These are phyloP conservation scores for Amphiduros pacificus DNA, from an alignment of 2,888 invertebrate genomes.

Conservation along the genomic window DNA sequence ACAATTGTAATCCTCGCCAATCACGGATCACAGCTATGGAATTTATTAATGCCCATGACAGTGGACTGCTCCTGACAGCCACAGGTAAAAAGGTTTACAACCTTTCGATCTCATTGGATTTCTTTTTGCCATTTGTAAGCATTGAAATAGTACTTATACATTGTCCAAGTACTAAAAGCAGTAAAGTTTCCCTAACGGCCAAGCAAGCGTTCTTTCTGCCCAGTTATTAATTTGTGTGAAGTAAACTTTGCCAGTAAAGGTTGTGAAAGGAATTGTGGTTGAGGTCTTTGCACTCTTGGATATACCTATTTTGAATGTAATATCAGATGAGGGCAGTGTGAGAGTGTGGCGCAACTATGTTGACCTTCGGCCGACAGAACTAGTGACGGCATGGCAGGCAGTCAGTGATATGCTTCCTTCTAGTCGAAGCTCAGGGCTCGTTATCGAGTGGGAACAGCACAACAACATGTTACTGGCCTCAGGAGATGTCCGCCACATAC, in stretches of 20 bases:
- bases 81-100: too few species aligned
- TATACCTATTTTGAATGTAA: background rate
- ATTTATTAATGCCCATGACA: constrained; percentile 84
- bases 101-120: too few species aligned
- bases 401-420: constrained; percentile 68
- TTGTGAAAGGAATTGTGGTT: too few species aligned
- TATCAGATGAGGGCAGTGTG: constrained; percentile 76
- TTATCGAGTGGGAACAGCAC: constrained; percentile 83
- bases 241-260: too few species aligned
- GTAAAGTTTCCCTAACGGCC: background rate
- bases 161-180: too few species aligned
- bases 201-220: background rate
- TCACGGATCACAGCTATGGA: constrained; percentile 79
- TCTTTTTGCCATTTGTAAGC: too few species aligned
- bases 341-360: constrained; percentile 69
- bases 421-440: constrained; percentile 67
- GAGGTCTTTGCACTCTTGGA: too few species aligned
- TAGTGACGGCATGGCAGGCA: constrained; percentile 86
- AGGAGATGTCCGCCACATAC: constrained; percentile 75
- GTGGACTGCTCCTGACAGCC: constrained; percentile 74
- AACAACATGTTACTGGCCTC: constrained; percentile 77
- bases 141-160: too few species aligned
- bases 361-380: constrained; percentile 60
- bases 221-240: too few species aligned
- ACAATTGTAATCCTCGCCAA: constrained; percentile 49